Evolutionary conservation across 2,113 vertebrate species (phyloP).

Genomic region (Odontesthes bonariensis): DNA sequence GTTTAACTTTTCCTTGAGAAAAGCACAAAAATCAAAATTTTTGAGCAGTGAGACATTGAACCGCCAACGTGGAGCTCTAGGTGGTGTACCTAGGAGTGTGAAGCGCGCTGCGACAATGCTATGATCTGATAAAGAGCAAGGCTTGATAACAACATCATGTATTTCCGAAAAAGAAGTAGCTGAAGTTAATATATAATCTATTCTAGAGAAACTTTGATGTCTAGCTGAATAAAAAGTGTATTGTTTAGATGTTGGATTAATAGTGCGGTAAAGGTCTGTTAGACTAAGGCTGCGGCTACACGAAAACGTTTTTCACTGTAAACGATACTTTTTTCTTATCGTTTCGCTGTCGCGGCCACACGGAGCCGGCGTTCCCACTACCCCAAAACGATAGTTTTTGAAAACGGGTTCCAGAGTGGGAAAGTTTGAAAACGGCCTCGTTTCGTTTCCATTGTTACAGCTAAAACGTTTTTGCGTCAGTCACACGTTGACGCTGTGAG

Average conservation of each 20-base stretch:
- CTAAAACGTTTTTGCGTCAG: too few species aligned
- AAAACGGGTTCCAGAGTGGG: too few species aligned
- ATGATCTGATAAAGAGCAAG: background rate
- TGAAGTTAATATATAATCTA: background rate
- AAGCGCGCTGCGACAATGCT: background rate
- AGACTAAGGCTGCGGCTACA: too few species aligned
- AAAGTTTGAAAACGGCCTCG: too few species aligned
- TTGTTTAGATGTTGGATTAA: background rate
- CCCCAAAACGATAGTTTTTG: too few species aligned
- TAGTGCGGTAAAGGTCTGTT: background rate
- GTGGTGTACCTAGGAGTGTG: background rate
- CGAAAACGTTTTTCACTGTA: too few species aligned
- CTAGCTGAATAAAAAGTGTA: background rate
- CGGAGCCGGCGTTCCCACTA: too few species aligned
- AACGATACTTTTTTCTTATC: too few species aligned
- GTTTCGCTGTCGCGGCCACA: too few species aligned
- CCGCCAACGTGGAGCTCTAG: background rate
- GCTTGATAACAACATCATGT: background rate
- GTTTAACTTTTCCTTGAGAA: constrained; percentile 6
- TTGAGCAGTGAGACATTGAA: background rate
- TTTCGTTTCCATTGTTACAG: too few species aligned
- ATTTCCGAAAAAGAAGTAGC: background rate
- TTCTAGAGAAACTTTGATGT: background rate
- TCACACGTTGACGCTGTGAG: too few species aligned
- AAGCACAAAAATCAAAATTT: background rate